Evolutionary conservation across 2,888 invertebrate species (phyloP), one percentile per base, ranked within the genome.

Genomic region (Aspidapion aeneum): DNA sequence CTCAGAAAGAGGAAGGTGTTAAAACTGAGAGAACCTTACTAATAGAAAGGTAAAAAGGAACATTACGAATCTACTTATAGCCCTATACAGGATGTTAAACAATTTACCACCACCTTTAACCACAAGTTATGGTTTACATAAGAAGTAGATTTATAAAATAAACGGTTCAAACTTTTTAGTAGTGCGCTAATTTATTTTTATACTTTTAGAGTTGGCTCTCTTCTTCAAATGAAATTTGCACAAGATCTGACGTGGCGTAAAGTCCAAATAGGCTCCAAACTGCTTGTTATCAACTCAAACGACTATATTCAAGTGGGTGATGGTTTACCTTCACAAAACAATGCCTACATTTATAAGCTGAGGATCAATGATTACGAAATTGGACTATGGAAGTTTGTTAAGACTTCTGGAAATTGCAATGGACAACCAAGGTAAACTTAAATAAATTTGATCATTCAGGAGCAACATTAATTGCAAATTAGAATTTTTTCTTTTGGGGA

Each of bases 341-440:
- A 91, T 20, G 86, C 90, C 17, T 94, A 95, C 68, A 83, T 97
- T 7, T 92, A 94, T 75, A 89, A 91, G 69, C 82, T 96, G 1
- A 83, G 86, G 67, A 81, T 92, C 12, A 93, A 96, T 75, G 90
- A 89, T 21, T 84, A 86, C 60, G 87, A 87, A 0, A 80, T 97
- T 51, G 96, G 96, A 0, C 82, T 97, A 9, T 97, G 94, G 94
- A 93, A 96, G 80, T 97, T 96, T 76, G 79, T 85, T 0, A 82
- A 84, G 1, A 89, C 88, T 59, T 85, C 86, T 1, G 84, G 84
- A 1, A 81, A 82, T 1, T 80, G 80, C 62, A 68, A 64, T 1
- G 78, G 76, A 55, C 77, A 75, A 63, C 69, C 71, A 59, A 75
- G 74, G 77, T 76, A 72, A 70, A n/a, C n/a, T 20, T 35, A 63